Conservation (phyloP, 2,113 vertebrate genomes). For the Emberiza fucata region DNA sequence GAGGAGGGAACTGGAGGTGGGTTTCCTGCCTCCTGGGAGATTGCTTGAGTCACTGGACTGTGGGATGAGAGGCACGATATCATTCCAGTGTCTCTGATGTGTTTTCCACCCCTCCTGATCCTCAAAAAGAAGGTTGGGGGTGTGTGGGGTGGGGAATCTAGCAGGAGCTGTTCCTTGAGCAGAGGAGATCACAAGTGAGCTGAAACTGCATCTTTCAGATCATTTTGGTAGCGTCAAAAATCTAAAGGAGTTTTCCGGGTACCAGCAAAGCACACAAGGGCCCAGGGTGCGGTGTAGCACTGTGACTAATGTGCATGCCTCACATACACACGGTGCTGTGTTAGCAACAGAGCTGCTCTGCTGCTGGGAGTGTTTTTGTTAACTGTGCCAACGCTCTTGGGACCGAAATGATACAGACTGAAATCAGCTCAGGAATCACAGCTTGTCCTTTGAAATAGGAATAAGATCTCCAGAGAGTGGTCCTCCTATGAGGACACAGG, state of each 20-base stretch:
- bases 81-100: background rate
- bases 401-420: background rate
- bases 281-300: background rate
- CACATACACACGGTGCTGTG: background rate
- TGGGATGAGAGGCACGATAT: background rate
- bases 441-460: background rate
- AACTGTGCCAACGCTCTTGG: background rate
- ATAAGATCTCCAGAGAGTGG: background rate
- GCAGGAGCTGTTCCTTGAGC: background rate
- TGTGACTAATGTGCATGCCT: background rate
- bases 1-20: background rate
- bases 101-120: background rate
- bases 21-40: background rate
- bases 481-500: background rate
- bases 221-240: background rate
- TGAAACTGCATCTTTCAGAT: fast-evolving
- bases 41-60: background rate
- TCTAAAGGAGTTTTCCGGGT: fast-evolving
- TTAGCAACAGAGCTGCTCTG: background rate
- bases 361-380: background rate
- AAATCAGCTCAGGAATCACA: background rate
- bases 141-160: background rate
- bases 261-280: fast-evolving
- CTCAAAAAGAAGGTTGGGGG: background rate
- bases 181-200: background rate